Base-by-base conservation (phyloP, 1,140 invertebrate genomes). In the Grapholita molesta region DNA sequence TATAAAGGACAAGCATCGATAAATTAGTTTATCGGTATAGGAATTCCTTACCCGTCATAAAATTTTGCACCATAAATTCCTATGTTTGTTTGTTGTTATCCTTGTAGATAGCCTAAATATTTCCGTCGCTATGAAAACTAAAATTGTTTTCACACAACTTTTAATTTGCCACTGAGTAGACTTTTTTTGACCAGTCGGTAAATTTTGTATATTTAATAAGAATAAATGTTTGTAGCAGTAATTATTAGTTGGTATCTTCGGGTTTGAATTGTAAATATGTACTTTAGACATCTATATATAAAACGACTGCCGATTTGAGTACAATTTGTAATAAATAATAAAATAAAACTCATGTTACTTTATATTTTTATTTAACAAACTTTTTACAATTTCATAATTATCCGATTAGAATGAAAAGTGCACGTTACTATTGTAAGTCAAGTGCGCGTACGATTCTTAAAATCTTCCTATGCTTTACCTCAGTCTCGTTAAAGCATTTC, bases 331-430 rank as follows among this genome's bases (percentile, higher is more conserved):
- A 84, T 79, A 76, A 82, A 69, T n/a, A n/a, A n/a, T n/a, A n/a
- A n/a, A n/a, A n/a, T n/a, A 65, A 75, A 55, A 76, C 71, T 74
- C 68, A 65, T 69, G 73, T 76, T 65, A 38, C 70, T 73, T 70
- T 68, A 77, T 71, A 69, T 73, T 82, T 88, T 88, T 90, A 90
- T 89, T 90, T 86, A 87, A 87, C 82, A 88, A 89, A 84, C 72
- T 69, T 80, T 77, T 80, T 80, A 79, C 76, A 82, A 76, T 80
- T 80, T 71, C 73, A 71, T 77, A 78, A 71, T 76, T 76, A 76
- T 70, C 74, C 65, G 71, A 72, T 71, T 48, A 68, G 72, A 84
- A 67, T 68, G 75, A 72, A 85, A 77, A 64, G 86, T 90, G 86
- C 85, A 74, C 52, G 70, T 74, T 81, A 79, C 66, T 83, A 83